Evolutionary conservation across 1,140 invertebrate species (phyloP).

Genomic region (Musca domestica): DNA sequence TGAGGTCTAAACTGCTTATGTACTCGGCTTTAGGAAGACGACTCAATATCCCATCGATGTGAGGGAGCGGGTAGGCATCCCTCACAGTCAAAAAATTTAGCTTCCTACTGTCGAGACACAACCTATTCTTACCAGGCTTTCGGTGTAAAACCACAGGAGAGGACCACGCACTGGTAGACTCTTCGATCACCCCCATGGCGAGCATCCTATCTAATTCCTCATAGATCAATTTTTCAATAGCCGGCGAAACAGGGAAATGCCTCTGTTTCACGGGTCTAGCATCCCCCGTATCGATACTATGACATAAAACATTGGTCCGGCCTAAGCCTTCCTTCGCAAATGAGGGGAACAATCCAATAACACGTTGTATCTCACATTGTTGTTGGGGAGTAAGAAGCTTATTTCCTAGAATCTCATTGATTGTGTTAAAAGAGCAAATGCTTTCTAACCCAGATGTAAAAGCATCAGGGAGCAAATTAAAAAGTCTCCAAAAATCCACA

Average conservation of each 20-base stretch:
- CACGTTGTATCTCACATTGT: too few species aligned
- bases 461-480: background rate
- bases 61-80: background rate
- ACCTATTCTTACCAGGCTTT: too few species aligned
- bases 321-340: background rate
- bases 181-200: too few species aligned
- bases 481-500: slow-evolving; percentile 25
- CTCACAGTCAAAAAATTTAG: background rate
- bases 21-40: slow-evolving; percentile 21
- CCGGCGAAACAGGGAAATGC: background rate
- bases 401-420: too few species aligned
- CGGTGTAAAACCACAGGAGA: too few species aligned
- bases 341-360: too few species aligned
- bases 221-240: too few species aligned
- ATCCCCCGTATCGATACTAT: too few species aligned
- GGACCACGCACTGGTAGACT: too few species aligned
- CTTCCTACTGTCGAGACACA: too few species aligned
- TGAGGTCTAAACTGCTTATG: slow-evolving; percentile 17
- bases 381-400: background rate
- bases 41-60: slow-evolving; percentile 20
- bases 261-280: too few species aligned
- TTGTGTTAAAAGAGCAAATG: background rate
- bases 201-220: slow-evolving; percentile 22
- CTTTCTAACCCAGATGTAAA: background rate
- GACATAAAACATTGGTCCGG: too few species aligned